These are phyloP conservation scores for Drosophila orena DNA, from an alignment of 1,140 invertebrate species.

Conservation along the genomic window DNA sequence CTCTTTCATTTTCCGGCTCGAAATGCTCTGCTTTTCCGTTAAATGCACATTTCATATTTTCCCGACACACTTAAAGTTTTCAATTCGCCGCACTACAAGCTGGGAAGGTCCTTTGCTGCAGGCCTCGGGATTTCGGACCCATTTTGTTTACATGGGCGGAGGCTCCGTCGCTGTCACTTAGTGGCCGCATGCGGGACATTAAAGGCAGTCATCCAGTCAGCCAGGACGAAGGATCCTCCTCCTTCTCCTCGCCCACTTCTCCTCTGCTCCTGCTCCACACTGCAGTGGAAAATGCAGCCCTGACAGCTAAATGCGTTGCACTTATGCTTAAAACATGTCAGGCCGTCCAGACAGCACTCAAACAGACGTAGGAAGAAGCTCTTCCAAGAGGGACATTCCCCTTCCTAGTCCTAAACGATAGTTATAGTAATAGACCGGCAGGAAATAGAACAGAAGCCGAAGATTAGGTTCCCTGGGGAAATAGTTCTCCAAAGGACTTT, in stretches of 20 bases:
- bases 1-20: slow-evolving; percentile 34
- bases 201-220: slow-evolving; percentile 70
- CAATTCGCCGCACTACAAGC: slow-evolving; percentile 57
- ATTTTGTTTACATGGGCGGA: slow-evolving; percentile 64
- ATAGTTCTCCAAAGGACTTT: background rate
- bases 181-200: slow-evolving; percentile 53
- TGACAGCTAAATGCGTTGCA: slow-evolving; percentile 83
- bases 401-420: slow-evolving; percentile 27
- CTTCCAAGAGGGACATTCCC: slow-evolving; percentile 8
- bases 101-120: slow-evolving; percentile 19
- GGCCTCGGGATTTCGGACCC: slow-evolving; percentile 46
- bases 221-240: slow-evolving; percentile 35
- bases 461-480: slow-evolving; percentile 47
- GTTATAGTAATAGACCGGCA: slow-evolving; percentile 34
- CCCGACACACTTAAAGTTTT: slow-evolving; percentile 67
- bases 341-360: slow-evolving; percentile 76
- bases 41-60: slow-evolving; percentile 72
- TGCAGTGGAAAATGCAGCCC: slow-evolving; percentile 53
- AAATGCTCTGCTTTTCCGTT: slow-evolving; percentile 25
- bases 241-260: background rate
- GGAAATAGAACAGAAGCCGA: slow-evolving; percentile 20
- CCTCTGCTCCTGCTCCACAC: background rate
- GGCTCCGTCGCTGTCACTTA: slow-evolving; percentile 48
- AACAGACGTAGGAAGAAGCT: slow-evolving; percentile 37
- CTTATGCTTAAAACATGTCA: slow-evolving; percentile 83